Evolutionary conservation across 2,888 invertebrate species (phyloP), one percentile per base, ranked within the genome.

Genomic region (Troglohyphantes excavatus): DNA sequence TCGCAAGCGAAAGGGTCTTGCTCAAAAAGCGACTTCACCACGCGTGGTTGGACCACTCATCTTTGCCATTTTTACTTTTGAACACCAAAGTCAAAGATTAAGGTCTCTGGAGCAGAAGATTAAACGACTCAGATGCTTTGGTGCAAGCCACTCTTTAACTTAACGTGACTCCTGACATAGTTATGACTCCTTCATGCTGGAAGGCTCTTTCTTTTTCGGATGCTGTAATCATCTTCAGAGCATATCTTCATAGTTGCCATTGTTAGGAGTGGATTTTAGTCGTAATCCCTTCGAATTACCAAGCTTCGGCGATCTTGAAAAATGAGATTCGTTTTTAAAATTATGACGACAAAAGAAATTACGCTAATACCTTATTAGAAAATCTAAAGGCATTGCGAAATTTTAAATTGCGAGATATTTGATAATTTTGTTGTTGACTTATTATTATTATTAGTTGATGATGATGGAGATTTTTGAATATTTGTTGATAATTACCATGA

Each of bases 81-180:
- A 13, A n/a, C 27, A 27, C 59, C 26, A 17, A 73, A 73, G 73
- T 73, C 72, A 61, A 73, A 73, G 83, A 83, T 83, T 83, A 83
- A 73, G 83, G 83, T 65, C 83, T 83, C 73, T 65, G 43, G 46
- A 33, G 39, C 63, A 75, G 21, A 17, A 83, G 73, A 83, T 83
- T 83, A 83, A 81, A 65, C 73, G 73, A 83, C 19, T 23, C 73
- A 73, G n/a, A 23, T 27, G 79, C 46, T 13, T n/a, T 27, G 29
- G 23, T 33, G 70, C 13, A 13, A 23, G 39, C 21, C 33, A 72
- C 27, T 72, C 70, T 17, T 72, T 23, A 27, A 17, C 39, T 43
- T 78, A 65, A 65, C 43, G 65, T 23, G 78, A 65, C 78, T 78
- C 26, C 63, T 78, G 78, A 82, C 72, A 82, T 82, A 82, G 72